Base-by-base conservation (phyloP, 2,113 vertebrate genomes). In the Gopherus flavomarginatus region DNA sequence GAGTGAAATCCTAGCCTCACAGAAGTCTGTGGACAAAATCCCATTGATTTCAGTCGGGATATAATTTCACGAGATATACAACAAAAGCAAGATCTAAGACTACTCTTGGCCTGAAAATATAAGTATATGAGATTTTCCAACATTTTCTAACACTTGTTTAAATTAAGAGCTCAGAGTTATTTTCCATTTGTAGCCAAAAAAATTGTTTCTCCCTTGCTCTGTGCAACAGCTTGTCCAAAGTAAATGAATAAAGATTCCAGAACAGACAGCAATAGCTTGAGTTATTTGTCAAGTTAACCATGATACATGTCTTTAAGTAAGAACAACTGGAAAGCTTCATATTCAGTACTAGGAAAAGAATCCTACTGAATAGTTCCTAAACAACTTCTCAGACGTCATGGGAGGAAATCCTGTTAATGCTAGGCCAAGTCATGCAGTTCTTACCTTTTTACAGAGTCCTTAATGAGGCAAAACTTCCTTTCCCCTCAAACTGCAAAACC, bases 251-350 rank as follows among this genome's bases (percentile, higher is more conserved):
- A 97, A 95, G 93, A 93, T 86, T 97, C 93, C 95, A 95, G 90
- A 88, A 96, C 83, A 96, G 90, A 69, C 95, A 94, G 88, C 96
- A 79, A 87, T 86, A 79, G 83, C 85, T 91, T 35, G 92, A 94
- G 93, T 94, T 97, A 96, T 92, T 96, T 97, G 93, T 97, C 94
- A 97, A 97, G 92, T 98, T 95, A 98, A 90, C 97, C 91, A 92
- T 92, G 94, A 97, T 98, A 47, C 81, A 97, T 96, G 94, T 92
- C 97, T 95, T 86, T 95, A 91, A 97, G 88, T 85, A 96, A 59
- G 56, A 72, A 97, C 97, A 98, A 97, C 96, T 97, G 97, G 97
- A 97, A 96, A 96, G 91, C 69, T 85, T 98, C 97, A 97, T 81
- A 78, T 95, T 97, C 86, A 81, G 75, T 92, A 85, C 49, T 83